Conservation (phyloP, 2,888 invertebrate genomes). For the Pyralis farinalis region DNA sequence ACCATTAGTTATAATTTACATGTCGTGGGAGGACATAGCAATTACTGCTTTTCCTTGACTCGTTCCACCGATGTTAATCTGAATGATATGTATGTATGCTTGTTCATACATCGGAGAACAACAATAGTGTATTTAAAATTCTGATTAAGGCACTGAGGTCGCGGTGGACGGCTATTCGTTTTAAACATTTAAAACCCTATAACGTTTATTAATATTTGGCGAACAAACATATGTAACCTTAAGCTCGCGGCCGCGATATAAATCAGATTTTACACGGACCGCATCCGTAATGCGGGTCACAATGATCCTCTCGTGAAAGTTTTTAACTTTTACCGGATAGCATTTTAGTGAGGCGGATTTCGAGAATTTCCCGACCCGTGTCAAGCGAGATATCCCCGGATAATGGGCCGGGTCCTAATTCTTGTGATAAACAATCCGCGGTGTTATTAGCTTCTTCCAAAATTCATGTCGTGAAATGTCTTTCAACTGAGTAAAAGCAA, state of each 20-base stretch:
- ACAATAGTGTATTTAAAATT: conserved; percentile 3
- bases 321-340: conserved; percentile 32
- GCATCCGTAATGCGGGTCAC: conserved; percentile 32
- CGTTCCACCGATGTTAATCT: not conserved
- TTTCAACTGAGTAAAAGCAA: not conserved
- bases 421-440: conserved; percentile 18
- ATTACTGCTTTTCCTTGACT: conserved; percentile 1
- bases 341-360: conserved; percentile 29
- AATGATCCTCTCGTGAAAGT: conserved; percentile 29
- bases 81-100: not conserved
- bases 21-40: not conserved
- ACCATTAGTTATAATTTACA: not conserved
- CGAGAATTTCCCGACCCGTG: conserved; percentile 26
- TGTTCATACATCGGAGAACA: not conserved
- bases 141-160: not conserved
- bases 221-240: conserved; percentile 29
- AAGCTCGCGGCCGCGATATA: conserved; percentile 26
- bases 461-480: not conserved
- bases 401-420: conserved; percentile 18
- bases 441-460: conserved; percentile 10
- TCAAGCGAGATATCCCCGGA: conserved; percentile 22
- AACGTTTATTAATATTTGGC: conserved; percentile 14
- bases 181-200: not conserved
- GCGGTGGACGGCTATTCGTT: not conserved
- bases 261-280: conserved; percentile 37